A percentile compares a stretch with the other conserved stretches of the same genome.
phyloP scores from a whole-genome alignment of 2,797 vertebrate species.

The Adelosebastes latens region DNA sequence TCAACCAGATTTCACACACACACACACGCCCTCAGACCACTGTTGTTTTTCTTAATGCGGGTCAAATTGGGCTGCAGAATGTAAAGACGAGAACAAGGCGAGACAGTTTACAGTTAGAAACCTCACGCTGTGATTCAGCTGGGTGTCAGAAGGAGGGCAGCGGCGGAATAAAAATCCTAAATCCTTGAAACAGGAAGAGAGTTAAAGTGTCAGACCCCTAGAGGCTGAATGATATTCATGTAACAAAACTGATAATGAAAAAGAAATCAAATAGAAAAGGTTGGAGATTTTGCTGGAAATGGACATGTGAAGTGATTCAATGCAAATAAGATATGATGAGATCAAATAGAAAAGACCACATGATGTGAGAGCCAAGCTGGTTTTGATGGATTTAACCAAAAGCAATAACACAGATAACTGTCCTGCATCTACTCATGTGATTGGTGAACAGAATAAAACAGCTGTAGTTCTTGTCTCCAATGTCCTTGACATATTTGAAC shows the following conservation, averaged over 20 bases:
- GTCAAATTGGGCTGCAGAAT: slow-evolving; percentile 46
- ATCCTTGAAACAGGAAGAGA: neutral
- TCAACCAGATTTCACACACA: slow-evolving; percentile 59
- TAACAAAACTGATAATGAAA: neutral
- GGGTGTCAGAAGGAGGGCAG: slow-evolving; percentile 1
- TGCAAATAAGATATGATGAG: neutral
- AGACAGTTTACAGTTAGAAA: slow-evolving; percentile 21
- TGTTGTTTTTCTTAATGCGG: slow-evolving; percentile 45
- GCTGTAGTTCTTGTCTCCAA: neutral
- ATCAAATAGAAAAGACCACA: neutral
- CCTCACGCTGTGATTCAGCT: neutral
- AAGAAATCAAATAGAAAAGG: neutral
- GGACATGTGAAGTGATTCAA: neutral
- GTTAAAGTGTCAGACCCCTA: neutral
- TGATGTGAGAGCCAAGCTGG: neutral
- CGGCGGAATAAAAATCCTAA: neutral
- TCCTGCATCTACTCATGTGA: neutral
- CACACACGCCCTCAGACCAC: slow-evolving; percentile 49
- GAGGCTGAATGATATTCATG: neutral
- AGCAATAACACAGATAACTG: neutral
- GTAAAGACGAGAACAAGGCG: slow-evolving; percentile 34
- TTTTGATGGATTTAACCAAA: neutral
- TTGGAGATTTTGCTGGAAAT: neutral
- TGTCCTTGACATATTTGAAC: neutral
- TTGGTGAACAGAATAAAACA: neutral